Evolutionary conservation across 1,140 invertebrate species (phyloP).

Genomic region (Bicyclus anynana): DNA sequence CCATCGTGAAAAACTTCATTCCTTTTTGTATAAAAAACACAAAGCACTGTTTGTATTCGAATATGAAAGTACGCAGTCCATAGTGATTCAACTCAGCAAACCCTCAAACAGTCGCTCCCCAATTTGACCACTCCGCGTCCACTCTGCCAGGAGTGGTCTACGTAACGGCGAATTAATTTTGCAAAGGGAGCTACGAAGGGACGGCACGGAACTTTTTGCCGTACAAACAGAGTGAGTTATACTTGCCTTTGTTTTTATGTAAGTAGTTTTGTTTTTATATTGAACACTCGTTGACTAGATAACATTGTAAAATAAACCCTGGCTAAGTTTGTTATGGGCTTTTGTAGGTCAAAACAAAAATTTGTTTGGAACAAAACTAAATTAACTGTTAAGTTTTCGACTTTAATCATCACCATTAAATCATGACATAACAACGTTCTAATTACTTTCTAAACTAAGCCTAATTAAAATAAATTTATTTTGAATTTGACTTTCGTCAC

Average conservation of each 20-base stretch:
- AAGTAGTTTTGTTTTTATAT: not conserved
- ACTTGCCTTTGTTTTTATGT: not conserved
- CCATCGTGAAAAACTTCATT: too few species aligned
- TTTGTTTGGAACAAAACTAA: too few species aligned
- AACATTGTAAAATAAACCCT: too few species aligned
- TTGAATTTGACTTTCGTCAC: too few species aligned
- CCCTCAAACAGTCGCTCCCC: not conserved
- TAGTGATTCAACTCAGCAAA: not conserved
- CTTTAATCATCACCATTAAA: too few species aligned
- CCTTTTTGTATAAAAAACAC: not conserved
- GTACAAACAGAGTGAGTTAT: not conserved
- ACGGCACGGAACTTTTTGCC: not conserved
- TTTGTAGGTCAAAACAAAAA: too few species aligned
- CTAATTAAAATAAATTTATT: too few species aligned
- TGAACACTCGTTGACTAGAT: too few species aligned
- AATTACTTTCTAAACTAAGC: too few species aligned
- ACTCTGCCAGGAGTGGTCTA: not conserved
- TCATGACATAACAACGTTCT: too few species aligned
- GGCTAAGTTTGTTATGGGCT: too few species aligned
- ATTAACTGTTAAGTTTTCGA: too few species aligned
- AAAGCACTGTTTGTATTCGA: not conserved
- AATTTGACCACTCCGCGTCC: slow-evolving; percentile 3
- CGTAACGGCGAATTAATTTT: slow-evolving; percentile 4
- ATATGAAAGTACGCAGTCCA: not conserved
- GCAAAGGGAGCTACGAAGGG: not conserved